Conservation (phyloP, 2,888 invertebrate species). For the Vannuccia rotundouncinata region DNA sequence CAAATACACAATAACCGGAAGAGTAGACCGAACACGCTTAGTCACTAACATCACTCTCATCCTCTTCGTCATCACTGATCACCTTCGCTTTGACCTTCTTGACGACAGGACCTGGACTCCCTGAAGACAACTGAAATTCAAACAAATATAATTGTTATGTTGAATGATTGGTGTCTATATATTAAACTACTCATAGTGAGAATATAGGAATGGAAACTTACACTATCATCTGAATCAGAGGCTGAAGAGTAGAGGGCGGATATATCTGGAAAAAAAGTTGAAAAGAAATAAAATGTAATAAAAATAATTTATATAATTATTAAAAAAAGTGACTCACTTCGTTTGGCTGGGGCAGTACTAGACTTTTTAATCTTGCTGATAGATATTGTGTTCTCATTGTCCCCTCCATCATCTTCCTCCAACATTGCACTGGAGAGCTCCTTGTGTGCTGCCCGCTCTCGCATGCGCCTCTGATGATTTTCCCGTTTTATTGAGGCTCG, state of each 20-base stretch:
- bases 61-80: conserved; percentile 9
- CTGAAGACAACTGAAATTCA: background rate
- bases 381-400: conserved; percentile 18
- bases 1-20: too few relatives aligned
- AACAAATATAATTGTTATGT: background rate
- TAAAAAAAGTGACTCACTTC: background rate
- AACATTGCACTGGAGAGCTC: conserved; percentile 22
- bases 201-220: background rate
- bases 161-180: too few relatives aligned
- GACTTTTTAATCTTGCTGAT: conserved; percentile 9
- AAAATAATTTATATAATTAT: background rate
- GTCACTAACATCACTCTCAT: background rate
- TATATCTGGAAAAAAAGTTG: background rate
- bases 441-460: conserved; percentile 56
- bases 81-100: conserved; percentile 8
- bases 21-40: background rate
- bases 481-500: conserved; percentile 75
- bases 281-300: background rate
- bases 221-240: background rate
- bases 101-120: background rate
- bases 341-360: background rate
- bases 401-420: conserved; percentile 16
- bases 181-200: too few relatives aligned
- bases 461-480: conserved; percentile 61
- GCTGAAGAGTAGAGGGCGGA: background rate